A percentile compares a stretch with the other conserved stretches of the same genome.
phyloP scores from a whole-genome alignment of 2,113 vertebrate genomes.

The Campylomormyrus numenius region DNA sequence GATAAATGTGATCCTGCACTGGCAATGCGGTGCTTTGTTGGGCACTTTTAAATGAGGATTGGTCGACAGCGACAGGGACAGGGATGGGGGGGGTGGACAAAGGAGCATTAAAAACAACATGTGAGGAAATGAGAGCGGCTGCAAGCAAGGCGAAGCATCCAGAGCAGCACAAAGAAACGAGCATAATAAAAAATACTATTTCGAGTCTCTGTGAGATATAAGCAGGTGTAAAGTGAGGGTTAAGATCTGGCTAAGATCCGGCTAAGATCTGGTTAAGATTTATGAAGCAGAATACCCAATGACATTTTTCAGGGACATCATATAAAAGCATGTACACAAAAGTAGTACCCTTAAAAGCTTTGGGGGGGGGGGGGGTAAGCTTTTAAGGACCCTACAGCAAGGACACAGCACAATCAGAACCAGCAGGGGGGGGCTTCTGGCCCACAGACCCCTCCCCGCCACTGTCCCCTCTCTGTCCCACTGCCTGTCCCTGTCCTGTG shows the following conservation, averaged over 20 bases:
- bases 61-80: neutral
- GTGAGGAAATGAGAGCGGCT: slow-evolving; percentile 22
- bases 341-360: neutral
- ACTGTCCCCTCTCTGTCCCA: neutral
- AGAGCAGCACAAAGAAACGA: neutral
- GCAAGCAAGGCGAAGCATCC: slow-evolving; percentile 33
- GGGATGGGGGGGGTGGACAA: neutral
- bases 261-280: neutral
- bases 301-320: neutral
- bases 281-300: neutral
- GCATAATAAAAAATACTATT: neutral
- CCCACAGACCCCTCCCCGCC: neutral
- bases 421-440: neutral
- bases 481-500: neutral
- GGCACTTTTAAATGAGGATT: slow-evolving; percentile 7
- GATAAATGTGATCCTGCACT: neutral
- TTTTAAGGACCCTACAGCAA: neutral
- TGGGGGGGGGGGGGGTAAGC: neutral
- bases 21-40: slow-evolving; percentile 6
- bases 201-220: neutral
- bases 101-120: neutral
- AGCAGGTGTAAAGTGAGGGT: neutral
- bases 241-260: neutral
- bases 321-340: neutral
- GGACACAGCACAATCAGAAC: neutral